phyloP scores from a whole-genome alignment of 2,113 vertebrate species.

The Petrocephalus zakoni region DNA sequence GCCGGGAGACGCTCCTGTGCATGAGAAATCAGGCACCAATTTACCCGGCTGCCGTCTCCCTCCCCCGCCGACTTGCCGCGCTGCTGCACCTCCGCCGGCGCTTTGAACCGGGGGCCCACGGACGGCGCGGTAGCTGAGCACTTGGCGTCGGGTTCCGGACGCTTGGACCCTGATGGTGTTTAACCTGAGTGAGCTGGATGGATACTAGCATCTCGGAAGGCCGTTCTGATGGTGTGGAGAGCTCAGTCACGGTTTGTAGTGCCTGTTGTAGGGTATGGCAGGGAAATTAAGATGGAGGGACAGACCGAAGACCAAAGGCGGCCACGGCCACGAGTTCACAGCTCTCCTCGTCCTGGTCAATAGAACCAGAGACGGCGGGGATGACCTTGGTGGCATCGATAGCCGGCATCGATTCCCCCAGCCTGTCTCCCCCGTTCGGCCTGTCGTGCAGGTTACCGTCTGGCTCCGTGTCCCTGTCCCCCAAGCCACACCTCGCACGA shows the following conservation, averaged over 20 bases:
- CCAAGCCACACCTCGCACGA: background rate
- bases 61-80: background rate
- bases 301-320: background rate
- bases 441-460: conserved; percentile 34
- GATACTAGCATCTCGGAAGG: background rate
- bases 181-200: background rate
- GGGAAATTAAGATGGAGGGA: background rate
- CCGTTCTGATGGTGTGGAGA: background rate
- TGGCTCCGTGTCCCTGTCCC: conserved; percentile 26
- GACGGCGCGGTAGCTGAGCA: background rate
- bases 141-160: background rate
- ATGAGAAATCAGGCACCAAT: conserved; percentile 24
- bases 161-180: background rate
- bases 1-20: conserved; percentile 5
- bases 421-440: conserved; percentile 41
- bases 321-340: conserved; percentile 26
- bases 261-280: background rate
- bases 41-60: background rate
- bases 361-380: conserved; percentile 31
- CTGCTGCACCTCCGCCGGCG: background rate
- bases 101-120: background rate
- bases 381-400: conserved; percentile 59
- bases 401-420: conserved; percentile 57
- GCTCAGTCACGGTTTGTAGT: background rate
- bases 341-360: conserved; percentile 33